Evolutionary conservation across 2,113 vertebrate genomes (phyloP), one percentile per base, ranked within the genome.

Genomic region (Neolamprologus ventralis): DNA sequence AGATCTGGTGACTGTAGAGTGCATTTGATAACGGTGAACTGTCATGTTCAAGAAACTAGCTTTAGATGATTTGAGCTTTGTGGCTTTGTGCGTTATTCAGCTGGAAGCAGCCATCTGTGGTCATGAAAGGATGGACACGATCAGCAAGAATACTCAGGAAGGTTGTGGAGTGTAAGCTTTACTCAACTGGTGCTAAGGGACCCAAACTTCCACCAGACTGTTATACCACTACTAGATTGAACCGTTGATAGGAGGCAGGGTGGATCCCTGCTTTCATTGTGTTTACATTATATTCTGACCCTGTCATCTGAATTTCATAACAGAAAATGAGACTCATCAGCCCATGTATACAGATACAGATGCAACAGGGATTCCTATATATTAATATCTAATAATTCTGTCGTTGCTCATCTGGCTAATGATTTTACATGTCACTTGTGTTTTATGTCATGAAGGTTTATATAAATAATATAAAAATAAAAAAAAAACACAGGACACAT

Each of bases 381-480:
- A 14, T 79, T 55, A 26, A 84, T 47, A 26, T 79, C 8, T 40
- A 31, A 60, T 9, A n/a, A 31, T 28, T 11, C 6, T 33, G 21
- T 33, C 1, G 33, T 85, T 19, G 26, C 16, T 42, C 37, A 81
- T 23, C 26, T 78, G 54, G 55, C n/a, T 13, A 47, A 84, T 80
- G 19, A 53, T 47, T 42, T 81, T 40, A 40, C 31, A 23, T 1
- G 3, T 31, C 31, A 45, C 8, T 13, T 1, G 2, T 58, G 3
- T 78, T 78, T 33, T 49, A 71, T 71, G n/a, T 71, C 37, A 71
- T 23, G 35, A 71, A 71, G n/a, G n/a, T 23, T 42, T 40, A 71
- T 71, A 71, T 71, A 37, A n/a, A 65, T 60, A 10, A 60, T 33
- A 60, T 37, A 35, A 1, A 60, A 10, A 54, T 5, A 23, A 55